Conservation (phyloP, 2,113 vertebrate species). For the Xerus inauris region DNA sequence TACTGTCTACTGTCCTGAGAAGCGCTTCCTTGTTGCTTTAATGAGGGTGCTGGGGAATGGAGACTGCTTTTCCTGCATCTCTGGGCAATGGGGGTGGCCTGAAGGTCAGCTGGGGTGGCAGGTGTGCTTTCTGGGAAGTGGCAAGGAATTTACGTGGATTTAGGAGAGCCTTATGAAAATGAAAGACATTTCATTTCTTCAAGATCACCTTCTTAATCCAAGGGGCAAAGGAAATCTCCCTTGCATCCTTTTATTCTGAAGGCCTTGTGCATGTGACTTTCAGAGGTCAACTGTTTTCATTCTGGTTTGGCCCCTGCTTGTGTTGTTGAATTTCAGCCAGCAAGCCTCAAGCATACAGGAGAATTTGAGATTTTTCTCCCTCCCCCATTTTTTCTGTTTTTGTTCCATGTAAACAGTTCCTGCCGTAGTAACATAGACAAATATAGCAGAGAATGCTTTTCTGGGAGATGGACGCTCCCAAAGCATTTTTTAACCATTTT, state of each 20-base stretch:
- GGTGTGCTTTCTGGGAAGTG: constrained; percentile 38
- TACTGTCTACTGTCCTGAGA: constrained; percentile 55
- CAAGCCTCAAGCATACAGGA: constrained; percentile 81
- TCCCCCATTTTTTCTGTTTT: constrained; percentile 80
- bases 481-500: constrained; percentile 94
- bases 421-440: constrained; percentile 89
- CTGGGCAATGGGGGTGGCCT: background rate
- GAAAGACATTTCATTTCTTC: constrained; percentile 54
- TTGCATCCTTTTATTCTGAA: constrained; percentile 27
- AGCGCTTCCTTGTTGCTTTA: constrained; percentile 59
- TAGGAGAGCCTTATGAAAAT: constrained; percentile 62
- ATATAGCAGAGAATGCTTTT: constrained; percentile 91
- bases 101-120: background rate
- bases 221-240: constrained; percentile 38
- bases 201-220: constrained; percentile 54
- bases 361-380: constrained; percentile 74
- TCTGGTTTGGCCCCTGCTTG: constrained; percentile 78
- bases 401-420: constrained; percentile 88
- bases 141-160: constrained; percentile 65
- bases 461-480: constrained; percentile 85
- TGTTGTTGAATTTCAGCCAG: constrained; percentile 85
- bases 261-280: constrained; percentile 73
- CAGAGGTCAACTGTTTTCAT: constrained; percentile 76
- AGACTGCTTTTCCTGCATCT: constrained; percentile 30
- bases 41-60: constrained; percentile 50